These are phyloP conservation scores for Condylura cristata DNA, from an alignment of 2,113 vertebrate species.

Conservation along the genomic window DNA sequence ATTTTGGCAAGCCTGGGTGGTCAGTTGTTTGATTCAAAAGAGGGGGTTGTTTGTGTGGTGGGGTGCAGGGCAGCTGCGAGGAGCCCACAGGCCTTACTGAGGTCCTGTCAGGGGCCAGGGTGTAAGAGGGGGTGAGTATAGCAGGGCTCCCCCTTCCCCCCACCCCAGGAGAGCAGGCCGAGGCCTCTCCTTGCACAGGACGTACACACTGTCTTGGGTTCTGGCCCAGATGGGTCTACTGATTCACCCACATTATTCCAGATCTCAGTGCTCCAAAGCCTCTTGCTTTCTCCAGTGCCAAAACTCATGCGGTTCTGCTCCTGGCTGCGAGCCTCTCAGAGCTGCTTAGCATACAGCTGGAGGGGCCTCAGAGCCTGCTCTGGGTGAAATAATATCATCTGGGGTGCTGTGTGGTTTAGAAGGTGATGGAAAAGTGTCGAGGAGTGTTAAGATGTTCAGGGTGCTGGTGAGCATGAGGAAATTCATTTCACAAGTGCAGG, in stretches of 20 bases:
- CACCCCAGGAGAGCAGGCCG: fast-evolving
- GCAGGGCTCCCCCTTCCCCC: too few relatives aligned
- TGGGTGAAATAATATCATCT: neutral
- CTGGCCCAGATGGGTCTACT: neutral
- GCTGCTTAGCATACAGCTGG: slow-evolving; percentile 61
- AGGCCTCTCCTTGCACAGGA: neutral
- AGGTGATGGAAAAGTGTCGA: neutral
- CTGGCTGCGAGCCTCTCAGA: neutral
- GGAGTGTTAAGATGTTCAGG: neutral
- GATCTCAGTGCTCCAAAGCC: slow-evolving; percentile 22
- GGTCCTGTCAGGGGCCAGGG: neutral
- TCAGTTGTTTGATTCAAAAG: slow-evolving; percentile 62
- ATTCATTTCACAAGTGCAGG: neutral
- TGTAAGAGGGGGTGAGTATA: neutral
- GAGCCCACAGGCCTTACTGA: neutral
- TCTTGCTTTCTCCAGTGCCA: slow-evolving; percentile 42
- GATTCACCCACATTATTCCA: neutral
- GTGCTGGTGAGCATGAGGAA: neutral
- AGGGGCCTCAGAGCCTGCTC: neutral
- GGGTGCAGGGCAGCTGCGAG: slow-evolving; percentile 1
- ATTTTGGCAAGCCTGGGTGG: slow-evolving; percentile 65
- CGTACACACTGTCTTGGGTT: fast-evolving
- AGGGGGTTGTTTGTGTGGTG: slow-evolving; percentile 61
- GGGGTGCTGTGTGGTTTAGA: neutral
- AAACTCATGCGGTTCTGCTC: neutral